Conservation (phyloP, 1,140 invertebrate genomes). For the Nephila pilipes region DNA sequence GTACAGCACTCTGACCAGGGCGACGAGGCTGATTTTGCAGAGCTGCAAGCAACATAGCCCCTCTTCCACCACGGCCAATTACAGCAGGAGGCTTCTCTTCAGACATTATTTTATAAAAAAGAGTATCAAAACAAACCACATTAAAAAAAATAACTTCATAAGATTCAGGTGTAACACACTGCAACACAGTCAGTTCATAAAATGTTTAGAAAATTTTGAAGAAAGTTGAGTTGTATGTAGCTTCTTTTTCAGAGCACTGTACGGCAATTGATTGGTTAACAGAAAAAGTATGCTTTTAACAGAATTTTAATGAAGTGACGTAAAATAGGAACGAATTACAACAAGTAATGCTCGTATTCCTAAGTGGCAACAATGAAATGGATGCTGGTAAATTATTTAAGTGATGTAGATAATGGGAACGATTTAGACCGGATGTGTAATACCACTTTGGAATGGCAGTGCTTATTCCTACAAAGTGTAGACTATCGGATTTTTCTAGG, state of each 20-base stretch:
- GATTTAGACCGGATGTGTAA: no score
- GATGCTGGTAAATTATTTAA: no score
- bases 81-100: slow-evolving; percentile 32
- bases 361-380: no score
- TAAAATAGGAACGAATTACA: no score
- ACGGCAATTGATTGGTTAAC: neutral
- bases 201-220: no score
- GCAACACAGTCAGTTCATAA: neutral
- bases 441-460: no score
- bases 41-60: slow-evolving; percentile 42
- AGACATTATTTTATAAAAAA: slow-evolving; percentile 29
- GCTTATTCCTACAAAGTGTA: no score
- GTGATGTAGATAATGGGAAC: no score
- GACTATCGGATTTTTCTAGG: no score
- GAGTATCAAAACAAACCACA: neutral
- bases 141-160: neutral
- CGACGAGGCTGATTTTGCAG: slow-evolving; percentile 61
- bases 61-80: slow-evolving; percentile 70
- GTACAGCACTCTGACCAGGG: neutral
- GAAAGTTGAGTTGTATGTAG: neutral
- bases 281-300: no score
- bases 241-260: neutral
- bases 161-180: neutral
- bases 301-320: no score
- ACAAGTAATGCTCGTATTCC: no score